Percentiles rank a stretch among this genome's conserved stretches.
phyloP scores from a whole-genome alignment of 2,797 vertebrate genomes.

The Crypturellus tataupa region DNA sequence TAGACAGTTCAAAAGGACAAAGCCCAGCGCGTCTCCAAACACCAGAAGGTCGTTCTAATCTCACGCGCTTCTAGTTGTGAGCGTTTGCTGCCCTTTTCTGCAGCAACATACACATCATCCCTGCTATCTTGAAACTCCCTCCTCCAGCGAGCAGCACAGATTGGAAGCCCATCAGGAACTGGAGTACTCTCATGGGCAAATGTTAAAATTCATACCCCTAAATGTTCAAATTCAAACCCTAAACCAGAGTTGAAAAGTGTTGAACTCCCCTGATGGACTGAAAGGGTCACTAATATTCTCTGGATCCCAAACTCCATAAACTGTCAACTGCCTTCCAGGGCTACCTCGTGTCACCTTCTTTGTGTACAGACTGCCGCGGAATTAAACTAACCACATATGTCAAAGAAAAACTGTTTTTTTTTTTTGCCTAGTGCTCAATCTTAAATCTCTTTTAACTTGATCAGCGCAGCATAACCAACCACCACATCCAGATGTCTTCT shows the following conservation, averaged over 20 bases:
- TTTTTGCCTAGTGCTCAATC: neutral
- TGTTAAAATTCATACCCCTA: neutral
- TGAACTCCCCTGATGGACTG: rapidly evolving
- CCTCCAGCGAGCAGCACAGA: neutral
- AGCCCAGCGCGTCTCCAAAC: neutral
- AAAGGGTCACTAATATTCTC: neutral
- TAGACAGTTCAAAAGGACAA: neutral
- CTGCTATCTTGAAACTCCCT: neutral
- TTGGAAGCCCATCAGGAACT: rapidly evolving
- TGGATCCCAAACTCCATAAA: neutral
- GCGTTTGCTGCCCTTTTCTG: neutral
- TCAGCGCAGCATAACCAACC: neutral
- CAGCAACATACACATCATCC: neutral
- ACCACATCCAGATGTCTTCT: neutral
- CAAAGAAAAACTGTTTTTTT: rapidly evolving
- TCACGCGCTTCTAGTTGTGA: neutral
- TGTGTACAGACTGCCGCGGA: neutral
- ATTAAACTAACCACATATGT: rapidly evolving
- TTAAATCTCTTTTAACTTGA: neutral
- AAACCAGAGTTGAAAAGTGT: neutral
- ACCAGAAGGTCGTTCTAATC: neutral
- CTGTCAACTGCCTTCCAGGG: neutral
- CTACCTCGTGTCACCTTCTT: neutral
- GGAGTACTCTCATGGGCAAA: neutral
- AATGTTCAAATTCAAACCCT: neutral